Conservation (phyloP, 2,888 invertebrate genomes). For the Agapetus fuscipes region DNA sequence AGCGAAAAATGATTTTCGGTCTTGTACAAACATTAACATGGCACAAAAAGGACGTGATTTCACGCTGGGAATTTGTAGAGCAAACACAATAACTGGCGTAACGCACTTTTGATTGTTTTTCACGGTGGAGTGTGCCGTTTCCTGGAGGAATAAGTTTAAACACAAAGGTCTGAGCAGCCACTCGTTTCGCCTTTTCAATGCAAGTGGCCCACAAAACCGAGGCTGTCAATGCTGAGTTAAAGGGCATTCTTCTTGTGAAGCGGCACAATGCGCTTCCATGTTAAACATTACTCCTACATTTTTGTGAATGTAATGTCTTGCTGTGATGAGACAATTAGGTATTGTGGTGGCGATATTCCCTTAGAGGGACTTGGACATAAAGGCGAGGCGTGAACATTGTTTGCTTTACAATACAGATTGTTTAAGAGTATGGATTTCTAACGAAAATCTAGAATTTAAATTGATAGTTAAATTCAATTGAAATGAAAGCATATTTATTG, state of each 20-base stretch:
- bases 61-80: conserved; percentile 17
- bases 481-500: too few species aligned
- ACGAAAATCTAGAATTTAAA: too few species aligned
- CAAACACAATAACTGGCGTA: conserved; percentile 21
- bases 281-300: conserved; percentile 22
- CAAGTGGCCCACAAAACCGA: conserved; percentile 2
- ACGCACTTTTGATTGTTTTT: conserved; percentile 19
- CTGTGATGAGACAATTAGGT: conserved; percentile 20
- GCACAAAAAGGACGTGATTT: conserved; percentile 16
- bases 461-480: too few species aligned
- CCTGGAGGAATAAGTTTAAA: conserved; percentile 5
- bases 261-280: conserved; percentile 15
- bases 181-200: conserved; percentile 1
- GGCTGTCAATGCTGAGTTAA: conserved; percentile 7
- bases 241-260: conserved; percentile 8
- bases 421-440: too few species aligned
- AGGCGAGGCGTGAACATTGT: conserved; percentile 17
- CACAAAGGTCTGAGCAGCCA: neutral
- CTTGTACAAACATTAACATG: conserved; percentile 18
- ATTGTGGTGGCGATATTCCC: too few species aligned
- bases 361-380: too few species aligned
- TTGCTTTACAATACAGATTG: conserved; percentile 10
- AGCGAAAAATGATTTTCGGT: conserved; percentile 17
- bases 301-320: conserved; percentile 18
- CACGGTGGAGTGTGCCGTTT: conserved; percentile 16